A percentile compares a stretch with the other conserved stretches of the same genome.
Evolutionary conservation across 2,797 vertebrate species (phyloP).

Genomic region (Mallotus villosus): DNA sequence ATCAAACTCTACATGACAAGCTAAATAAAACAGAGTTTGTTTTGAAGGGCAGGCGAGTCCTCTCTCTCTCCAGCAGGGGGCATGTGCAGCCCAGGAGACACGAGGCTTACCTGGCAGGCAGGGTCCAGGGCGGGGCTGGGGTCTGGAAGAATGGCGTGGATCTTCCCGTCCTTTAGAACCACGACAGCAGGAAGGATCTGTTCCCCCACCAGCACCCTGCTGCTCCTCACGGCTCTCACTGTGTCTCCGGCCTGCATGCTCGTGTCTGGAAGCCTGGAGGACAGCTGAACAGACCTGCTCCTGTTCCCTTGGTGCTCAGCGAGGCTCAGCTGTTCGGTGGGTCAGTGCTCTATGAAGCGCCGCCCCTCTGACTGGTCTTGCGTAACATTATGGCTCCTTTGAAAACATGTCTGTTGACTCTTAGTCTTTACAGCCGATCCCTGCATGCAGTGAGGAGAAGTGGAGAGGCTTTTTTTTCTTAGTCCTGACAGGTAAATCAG

Average conservation of each 20-base stretch:
- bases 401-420: conserved; percentile 46
- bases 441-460: too few relatives aligned
- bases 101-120: background rate
- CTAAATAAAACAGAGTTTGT: background rate
- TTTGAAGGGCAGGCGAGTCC: conserved; percentile 50
- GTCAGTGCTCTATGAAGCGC: conserved; percentile 26
- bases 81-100: background rate
- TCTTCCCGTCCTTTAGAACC: background rate
- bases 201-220: conserved; percentile 52
- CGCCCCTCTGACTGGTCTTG: conserved; percentile 18
- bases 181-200: conserved; percentile 54
- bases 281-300: background rate
- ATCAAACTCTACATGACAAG: background rate
- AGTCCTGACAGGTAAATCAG: too few relatives aligned
- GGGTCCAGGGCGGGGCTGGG: background rate
- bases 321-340: background rate
- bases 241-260: conserved; percentile 57
- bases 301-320: background rate
- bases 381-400: conserved; percentile 16
- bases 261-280: background rate
- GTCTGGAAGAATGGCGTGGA: background rate
- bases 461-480: too few relatives aligned
- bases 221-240: background rate
- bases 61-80: conserved; percentile 21
- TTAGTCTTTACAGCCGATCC: background rate